Conservation (phyloP, 2,113 vertebrate genomes). For the Sylvia atricapilla region DNA sequence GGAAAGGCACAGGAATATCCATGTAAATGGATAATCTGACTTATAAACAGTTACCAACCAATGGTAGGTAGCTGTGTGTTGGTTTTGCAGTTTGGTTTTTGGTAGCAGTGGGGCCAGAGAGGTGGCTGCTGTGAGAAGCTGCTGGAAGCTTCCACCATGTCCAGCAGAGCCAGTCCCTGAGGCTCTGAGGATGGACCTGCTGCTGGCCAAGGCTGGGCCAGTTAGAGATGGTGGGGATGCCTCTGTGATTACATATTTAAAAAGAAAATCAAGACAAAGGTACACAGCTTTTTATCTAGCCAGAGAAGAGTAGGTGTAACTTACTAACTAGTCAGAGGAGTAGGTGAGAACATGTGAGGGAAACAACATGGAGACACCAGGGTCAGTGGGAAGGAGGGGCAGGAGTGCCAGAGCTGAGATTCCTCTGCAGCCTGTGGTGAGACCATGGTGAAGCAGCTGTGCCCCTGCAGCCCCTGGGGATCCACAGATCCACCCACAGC, state of each 20-base stretch:
- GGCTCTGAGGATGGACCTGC: background rate
- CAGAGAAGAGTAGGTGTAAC: no score
- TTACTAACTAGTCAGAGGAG: no score
- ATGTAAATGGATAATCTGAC: no score
- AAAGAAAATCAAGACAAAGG: background rate
- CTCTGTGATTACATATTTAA: background rate
- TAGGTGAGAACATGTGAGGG: background rate
- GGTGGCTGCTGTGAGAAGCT: background rate
- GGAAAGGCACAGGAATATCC: background rate
- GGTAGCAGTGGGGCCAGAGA: background rate
- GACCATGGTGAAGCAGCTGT: background rate
- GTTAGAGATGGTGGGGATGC: fast-evolving
- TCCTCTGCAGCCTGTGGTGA: background rate
- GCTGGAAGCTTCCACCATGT: background rate
- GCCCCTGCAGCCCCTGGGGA: background rate
- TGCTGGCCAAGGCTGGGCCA: background rate
- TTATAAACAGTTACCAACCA: background rate
- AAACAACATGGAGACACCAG: background rate
- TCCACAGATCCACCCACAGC: background rate
- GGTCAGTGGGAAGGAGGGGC: background rate
- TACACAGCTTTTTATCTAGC: background rate
- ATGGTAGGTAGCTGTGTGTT: fast-evolving
- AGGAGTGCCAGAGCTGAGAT: background rate
- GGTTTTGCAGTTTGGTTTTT: background rate
- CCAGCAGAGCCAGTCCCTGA: background rate